Percentiles rank a stretch among this genome's conserved stretches.
Evolutionary conservation across 2,888 invertebrate species (phyloP).

Genomic region (Lamellibrachia satsuma): DNA sequence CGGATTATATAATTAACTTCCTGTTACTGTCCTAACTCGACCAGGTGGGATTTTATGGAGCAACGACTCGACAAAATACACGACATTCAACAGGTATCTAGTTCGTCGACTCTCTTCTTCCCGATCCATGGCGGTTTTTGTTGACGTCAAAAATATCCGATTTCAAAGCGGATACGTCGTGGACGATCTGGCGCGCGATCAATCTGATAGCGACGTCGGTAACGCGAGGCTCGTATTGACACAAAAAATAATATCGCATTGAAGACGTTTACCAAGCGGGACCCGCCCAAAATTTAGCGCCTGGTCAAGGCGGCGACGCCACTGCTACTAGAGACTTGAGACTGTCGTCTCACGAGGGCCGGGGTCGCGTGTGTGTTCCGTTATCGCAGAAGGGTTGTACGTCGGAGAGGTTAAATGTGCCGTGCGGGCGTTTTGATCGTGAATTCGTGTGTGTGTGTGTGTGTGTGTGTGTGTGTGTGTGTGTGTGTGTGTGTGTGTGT

Average conservation of each 20-base stretch:
- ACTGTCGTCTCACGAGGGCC: not conserved
- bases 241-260: not conserved
- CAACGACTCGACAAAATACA: not conserved
- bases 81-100: not conserved
- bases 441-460: too few relatives aligned
- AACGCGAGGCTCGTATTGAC: not conserved
- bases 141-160: not conserved
- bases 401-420: not conserved
- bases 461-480: too few relatives aligned
- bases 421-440: too few relatives aligned
- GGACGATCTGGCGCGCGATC: slow-evolving; percentile 6
- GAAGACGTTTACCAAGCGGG: not conserved
- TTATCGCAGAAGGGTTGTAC: not conserved
- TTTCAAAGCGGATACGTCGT: not conserved
- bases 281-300: not conserved
- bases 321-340: not conserved
- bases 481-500: too few relatives aligned
- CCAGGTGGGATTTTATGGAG: not conserved
- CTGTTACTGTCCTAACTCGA: not conserved
- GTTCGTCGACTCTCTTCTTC: not conserved
- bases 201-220: not conserved
- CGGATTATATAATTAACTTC: not conserved
- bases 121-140: not conserved
- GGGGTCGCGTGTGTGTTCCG: not conserved
- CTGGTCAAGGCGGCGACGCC: not conserved